Evolutionary conservation across 2,888 invertebrate species (phyloP).

Genomic region (Papilio elwesi): DNA sequence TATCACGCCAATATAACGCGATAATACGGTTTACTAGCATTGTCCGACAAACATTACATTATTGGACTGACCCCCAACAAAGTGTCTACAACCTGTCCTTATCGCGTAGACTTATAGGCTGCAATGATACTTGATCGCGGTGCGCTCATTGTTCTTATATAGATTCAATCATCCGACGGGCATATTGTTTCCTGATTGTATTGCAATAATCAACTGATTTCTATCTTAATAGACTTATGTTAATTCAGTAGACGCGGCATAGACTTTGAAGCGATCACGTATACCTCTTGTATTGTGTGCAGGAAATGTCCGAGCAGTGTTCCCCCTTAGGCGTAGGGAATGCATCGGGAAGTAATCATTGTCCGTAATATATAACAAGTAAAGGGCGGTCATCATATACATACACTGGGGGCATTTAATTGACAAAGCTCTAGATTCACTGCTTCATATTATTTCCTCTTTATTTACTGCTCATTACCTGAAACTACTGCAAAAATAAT

Average conservation of each 20-base stretch:
- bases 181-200: constrained; percentile 62
- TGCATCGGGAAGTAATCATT: constrained; percentile 76
- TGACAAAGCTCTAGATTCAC: constrained; percentile 73
- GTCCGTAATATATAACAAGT: constrained; percentile 73
- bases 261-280: constrained; percentile 67
- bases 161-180: constrained; percentile 49
- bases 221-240: constrained; percentile 73
- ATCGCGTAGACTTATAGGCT: constrained; percentile 26
- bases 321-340: constrained; percentile 74
- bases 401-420: constrained; percentile 75
- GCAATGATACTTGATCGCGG: constrained; percentile 43
- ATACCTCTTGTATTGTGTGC: constrained; percentile 70
- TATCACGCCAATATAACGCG: constrained; percentile 1
- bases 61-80: constrained; percentile 30
- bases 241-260: constrained; percentile 72
- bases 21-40: constrained; percentile 4
- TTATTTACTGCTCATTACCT: constrained; percentile 59
- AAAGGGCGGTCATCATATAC: constrained; percentile 75
- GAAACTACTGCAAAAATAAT: neutral
- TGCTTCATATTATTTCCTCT: constrained; percentile 59
- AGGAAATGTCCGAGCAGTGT: constrained; percentile 77
- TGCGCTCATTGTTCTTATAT: constrained; percentile 43
- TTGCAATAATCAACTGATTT: constrained; percentile 55
- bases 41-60: constrained; percentile 19
- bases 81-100: constrained; percentile 40